Conservation (phyloP, 1,140 invertebrate species). For the Trichoplusia ni region DNA sequence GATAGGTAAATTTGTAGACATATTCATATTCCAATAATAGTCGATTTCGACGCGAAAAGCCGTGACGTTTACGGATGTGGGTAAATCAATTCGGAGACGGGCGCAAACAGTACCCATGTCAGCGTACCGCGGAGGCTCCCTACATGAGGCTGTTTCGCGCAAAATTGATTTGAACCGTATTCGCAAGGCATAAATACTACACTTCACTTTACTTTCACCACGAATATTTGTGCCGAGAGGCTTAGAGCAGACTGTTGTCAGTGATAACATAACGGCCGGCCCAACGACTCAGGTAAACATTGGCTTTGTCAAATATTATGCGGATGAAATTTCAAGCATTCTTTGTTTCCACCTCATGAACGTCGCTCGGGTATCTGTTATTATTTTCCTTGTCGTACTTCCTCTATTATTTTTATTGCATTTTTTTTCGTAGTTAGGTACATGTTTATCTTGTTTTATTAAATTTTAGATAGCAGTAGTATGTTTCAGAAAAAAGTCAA, state of each 20-base stretch:
- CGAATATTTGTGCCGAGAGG: constrained; percentile 56
- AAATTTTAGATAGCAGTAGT: too few species aligned
- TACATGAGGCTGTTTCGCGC: constrained; percentile 61
- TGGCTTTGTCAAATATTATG: constrained; percentile 67
- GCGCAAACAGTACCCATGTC: constrained; percentile 70
- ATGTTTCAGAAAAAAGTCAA: too few species aligned
- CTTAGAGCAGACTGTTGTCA: constrained; percentile 46
- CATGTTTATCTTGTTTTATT: too few species aligned
- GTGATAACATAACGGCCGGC: constrained; percentile 56
- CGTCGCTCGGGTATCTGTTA: constrained; percentile 32
- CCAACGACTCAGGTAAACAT: constrained; percentile 62
- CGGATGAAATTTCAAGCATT: constrained; percentile 63
- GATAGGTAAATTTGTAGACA: constrained; percentile 28
- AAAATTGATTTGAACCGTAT: constrained; percentile 73
- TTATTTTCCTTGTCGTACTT: constrained; percentile 27
- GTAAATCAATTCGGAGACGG: constrained; percentile 65
- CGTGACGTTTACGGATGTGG: constrained; percentile 72
- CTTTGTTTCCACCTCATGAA: constrained; percentile 47
- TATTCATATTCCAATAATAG: constrained; percentile 43
- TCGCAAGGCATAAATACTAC: constrained; percentile 56
- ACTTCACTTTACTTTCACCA: constrained; percentile 42
- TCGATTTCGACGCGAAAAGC: constrained; percentile 46
- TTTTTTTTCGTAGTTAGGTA: too few species aligned
- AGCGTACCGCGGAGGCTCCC: constrained; percentile 45
- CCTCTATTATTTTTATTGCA: background rate